phyloP scores from a whole-genome alignment of 2,797 vertebrate genomes.

The Coranthus polyacanthus region DNA sequence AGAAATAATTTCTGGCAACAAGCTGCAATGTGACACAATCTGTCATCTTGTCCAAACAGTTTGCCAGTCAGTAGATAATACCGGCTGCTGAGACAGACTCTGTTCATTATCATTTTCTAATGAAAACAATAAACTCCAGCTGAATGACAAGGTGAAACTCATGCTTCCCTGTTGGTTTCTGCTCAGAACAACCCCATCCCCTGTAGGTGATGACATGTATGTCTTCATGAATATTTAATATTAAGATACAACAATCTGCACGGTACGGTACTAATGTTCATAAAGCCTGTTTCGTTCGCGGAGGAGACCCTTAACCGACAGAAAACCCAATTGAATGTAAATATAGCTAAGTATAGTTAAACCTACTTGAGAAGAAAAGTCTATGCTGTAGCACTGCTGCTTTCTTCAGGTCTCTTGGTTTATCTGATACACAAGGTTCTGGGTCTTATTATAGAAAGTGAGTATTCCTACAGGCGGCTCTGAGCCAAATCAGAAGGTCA shows the following conservation, averaged over 20 bases:
- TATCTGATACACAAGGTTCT: conserved; percentile 45
- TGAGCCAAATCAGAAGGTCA: conserved; percentile 82
- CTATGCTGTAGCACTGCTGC: conserved; percentile 24
- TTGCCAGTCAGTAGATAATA: conserved; percentile 40
- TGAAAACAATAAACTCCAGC: conserved; percentile 50
- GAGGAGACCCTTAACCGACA: too few species aligned
- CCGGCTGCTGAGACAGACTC: background rate
- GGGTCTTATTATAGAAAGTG: conserved; percentile 74
- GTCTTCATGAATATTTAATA: conserved; percentile 49
- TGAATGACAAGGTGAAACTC: conserved; percentile 36
- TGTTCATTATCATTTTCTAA: conserved; percentile 63
- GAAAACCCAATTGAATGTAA: conserved; percentile 5
- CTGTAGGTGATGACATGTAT: conserved; percentile 18
- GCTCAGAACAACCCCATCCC: conserved; percentile 17
- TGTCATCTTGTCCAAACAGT: conserved; percentile 53
- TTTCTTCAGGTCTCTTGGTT: conserved; percentile 48
- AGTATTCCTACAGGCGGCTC: conserved; percentile 76
- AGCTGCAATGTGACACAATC: conserved; percentile 19
- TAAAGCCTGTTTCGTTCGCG: background rate
- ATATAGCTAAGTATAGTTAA: conserved; percentile 21
- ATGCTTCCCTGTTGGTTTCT: conserved; percentile 19
- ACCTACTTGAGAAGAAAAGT: conserved; percentile 20
- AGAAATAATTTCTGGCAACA: conserved; percentile 40
- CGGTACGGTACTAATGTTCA: background rate
- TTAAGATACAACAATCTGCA: conserved; percentile 3